A percentile compares a stretch with the other conserved stretches of the same genome.
These are phyloP conservation scores for Eupithecia abbreviata DNA, from an alignment of 2,888 invertebrate genomes.

Conservation along the genomic window DNA sequence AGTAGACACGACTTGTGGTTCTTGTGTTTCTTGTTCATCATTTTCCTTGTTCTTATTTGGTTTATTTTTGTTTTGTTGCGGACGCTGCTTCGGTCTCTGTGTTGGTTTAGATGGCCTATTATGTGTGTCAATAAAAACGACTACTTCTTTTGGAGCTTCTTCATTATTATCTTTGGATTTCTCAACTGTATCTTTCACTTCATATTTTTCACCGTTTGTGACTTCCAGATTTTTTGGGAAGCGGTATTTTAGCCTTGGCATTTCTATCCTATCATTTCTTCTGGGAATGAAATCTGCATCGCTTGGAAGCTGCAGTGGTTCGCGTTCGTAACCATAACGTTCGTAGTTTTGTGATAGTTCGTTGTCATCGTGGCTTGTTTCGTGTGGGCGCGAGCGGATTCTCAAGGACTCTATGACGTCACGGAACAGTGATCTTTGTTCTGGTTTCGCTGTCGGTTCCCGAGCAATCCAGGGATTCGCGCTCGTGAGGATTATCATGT, in stretches of 20 bases:
- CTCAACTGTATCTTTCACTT: conserved; percentile 15
- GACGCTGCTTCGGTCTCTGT: conserved; percentile 61
- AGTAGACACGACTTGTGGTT: conserved; percentile 42
- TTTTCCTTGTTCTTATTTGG: conserved; percentile 55
- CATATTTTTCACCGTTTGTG: conserved; percentile 49
- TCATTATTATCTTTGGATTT: conserved; percentile 46
- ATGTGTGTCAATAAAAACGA: conserved; percentile 65
- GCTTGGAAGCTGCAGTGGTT: conserved; percentile 61
- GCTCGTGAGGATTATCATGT: conserved; percentile 69
- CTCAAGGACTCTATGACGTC: conserved; percentile 76
- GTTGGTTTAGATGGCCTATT: conserved; percentile 53
- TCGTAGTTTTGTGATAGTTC: conserved; percentile 66
- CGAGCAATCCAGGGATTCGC: conserved; percentile 61
- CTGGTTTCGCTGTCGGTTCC: conserved; percentile 54
- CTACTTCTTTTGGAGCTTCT: conserved; percentile 62
- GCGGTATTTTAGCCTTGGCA: conserved; percentile 71
- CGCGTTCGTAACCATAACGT: conserved; percentile 63
- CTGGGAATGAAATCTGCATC: conserved; percentile 70
- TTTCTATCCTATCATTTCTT: conserved; percentile 76
- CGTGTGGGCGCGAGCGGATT: conserved; percentile 69
- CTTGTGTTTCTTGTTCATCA: conserved; percentile 38
- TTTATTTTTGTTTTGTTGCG: conserved; percentile 46
- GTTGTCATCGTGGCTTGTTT: conserved; percentile 68
- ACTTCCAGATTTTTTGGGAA: conserved; percentile 66
- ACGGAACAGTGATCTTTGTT: conserved; percentile 69